phyloP scores from a whole-genome alignment of 1,140 invertebrate species.

The Drosophila yakuba region DNA sequence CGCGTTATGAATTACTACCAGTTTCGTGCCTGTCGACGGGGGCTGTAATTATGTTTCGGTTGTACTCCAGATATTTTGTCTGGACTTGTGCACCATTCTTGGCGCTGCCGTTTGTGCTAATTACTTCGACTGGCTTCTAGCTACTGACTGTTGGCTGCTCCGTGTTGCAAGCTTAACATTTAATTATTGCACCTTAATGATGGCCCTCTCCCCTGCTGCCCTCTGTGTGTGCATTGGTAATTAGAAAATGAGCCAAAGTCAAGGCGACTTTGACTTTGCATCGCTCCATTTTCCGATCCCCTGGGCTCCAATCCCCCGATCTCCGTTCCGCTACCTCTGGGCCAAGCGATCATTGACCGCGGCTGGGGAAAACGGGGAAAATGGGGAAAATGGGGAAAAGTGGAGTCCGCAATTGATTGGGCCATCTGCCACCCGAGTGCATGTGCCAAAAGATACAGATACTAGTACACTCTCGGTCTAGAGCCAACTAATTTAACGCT shows the following conservation, averaged over 20 bases:
- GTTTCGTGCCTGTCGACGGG: conserved; percentile 65
- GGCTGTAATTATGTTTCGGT: conserved; percentile 77
- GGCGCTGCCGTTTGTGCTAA: conserved; percentile 61
- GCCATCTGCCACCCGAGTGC: conserved; percentile 32
- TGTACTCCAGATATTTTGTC: conserved; percentile 80
- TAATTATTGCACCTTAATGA: conserved; percentile 82
- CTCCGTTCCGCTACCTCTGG: conserved; percentile 37
- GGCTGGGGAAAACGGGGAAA: conserved; percentile 32
- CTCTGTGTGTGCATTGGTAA: conserved; percentile 67
- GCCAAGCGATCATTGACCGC: conserved; percentile 72
- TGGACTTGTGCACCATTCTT: conserved; percentile 36
- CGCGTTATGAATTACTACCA: conserved; percentile 32
- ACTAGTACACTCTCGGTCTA: conserved; percentile 14
- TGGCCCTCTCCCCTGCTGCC: conserved; percentile 25
- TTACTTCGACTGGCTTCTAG: conserved; percentile 68
- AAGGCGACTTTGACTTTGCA: conserved; percentile 64
- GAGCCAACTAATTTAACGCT: conserved; percentile 75
- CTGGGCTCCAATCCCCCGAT: neutral
- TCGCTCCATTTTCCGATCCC: conserved; percentile 19
- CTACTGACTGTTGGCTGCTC: conserved; percentile 43
- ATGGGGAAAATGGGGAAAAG: conserved; percentile 21
- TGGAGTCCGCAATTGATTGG: conserved; percentile 37
- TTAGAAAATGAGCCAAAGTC: conserved; percentile 78
- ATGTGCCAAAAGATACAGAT: conserved; percentile 36
- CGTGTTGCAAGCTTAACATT: conserved; percentile 79